phyloP scores from a whole-genome alignment of 2,113 vertebrate genomes.

The Mungos mungo region DNA sequence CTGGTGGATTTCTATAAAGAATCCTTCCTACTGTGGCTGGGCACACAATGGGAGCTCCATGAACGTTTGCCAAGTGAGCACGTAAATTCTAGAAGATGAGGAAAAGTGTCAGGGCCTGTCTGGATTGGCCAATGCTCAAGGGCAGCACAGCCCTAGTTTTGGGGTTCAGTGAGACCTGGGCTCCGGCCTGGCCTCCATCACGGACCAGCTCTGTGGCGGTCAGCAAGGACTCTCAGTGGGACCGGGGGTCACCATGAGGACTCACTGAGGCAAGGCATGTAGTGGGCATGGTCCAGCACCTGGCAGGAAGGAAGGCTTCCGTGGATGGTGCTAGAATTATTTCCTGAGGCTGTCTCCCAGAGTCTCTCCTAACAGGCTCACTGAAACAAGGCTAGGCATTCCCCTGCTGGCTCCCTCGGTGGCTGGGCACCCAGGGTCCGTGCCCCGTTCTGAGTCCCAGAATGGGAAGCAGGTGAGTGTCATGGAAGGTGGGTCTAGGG shows the following conservation, averaged over 20 bases:
- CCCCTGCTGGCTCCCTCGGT: not conserved
- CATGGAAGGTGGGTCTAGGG: not conserved
- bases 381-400: not conserved
- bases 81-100: not conserved
- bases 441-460: not conserved
- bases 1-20: slow-evolving; percentile 22
- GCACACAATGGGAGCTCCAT: not conserved
- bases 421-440: not conserved
- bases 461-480: too few relatives aligned
- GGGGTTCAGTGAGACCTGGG: not conserved
- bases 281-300: not conserved
- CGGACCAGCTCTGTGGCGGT: not conserved
- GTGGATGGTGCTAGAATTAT: not conserved
- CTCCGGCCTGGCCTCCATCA: not conserved
- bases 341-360: not conserved
- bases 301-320: accelerated
- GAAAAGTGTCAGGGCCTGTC: not conserved
- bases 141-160: not conserved
- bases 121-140: not conserved
- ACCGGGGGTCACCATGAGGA: not conserved
- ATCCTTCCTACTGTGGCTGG: not conserved
- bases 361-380: not conserved
- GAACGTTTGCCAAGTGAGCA: not conserved
- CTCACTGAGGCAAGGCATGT: not conserved
- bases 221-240: not conserved